Evolutionary conservation across 2,113 vertebrate species (phyloP).

Genomic region (Procavia capensis): DNA sequence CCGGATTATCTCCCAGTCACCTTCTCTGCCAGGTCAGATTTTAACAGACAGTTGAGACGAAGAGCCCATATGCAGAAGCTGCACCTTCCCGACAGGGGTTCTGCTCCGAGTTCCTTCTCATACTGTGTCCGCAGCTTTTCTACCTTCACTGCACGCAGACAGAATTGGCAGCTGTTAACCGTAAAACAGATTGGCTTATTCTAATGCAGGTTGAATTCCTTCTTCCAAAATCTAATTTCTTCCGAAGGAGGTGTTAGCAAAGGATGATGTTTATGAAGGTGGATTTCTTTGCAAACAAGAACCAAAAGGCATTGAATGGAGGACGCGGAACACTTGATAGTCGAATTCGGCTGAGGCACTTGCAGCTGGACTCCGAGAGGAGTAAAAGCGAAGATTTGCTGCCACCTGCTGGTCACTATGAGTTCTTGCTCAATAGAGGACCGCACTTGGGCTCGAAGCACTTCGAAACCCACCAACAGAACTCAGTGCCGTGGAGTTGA

Average conservation of each 20-base stretch:
- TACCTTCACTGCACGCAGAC: background rate
- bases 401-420: slow-evolving; percentile 52
- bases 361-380: fast-evolving
- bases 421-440: background rate
- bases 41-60: background rate
- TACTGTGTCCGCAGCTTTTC: background rate
- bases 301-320: background rate
- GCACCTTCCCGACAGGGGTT: background rate
- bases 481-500: background rate
- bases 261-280: background rate
- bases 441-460: background rate
- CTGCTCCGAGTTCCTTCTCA: no score
- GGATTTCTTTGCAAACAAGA: background rate
- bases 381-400: slow-evolving; percentile 63
- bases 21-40: background rate
- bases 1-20: background rate
- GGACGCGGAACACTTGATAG: background rate
- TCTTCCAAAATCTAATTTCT: background rate
- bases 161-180: background rate
- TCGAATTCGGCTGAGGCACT: background rate
- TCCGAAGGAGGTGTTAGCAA: background rate
- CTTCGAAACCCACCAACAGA: background rate
- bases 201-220: background rate
- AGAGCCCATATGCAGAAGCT: background rate
- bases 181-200: background rate